These are phyloP conservation scores for Himalopsyche kuldschensis DNA, from an alignment of 2,888 invertebrate genomes.

Conservation along the genomic window DNA sequence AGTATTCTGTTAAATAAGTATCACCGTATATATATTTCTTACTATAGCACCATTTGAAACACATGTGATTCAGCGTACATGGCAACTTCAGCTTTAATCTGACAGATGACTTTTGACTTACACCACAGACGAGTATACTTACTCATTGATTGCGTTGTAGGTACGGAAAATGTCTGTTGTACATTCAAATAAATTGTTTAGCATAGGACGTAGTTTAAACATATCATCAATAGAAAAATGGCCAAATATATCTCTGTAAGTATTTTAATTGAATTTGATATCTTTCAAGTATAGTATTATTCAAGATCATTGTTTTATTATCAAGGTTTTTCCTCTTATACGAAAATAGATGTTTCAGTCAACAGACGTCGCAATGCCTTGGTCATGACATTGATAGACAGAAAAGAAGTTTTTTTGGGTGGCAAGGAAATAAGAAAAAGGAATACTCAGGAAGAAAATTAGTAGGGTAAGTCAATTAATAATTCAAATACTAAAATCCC, in stretches of 20 bases:
- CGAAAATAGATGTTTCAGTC: conserved; percentile 26
- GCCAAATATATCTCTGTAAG: background rate
- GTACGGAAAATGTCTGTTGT: background rate
- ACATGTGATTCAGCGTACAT: background rate
- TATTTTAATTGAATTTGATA: background rate
- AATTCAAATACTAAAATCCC: conserved; percentile 3
- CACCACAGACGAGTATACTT: too few species aligned
- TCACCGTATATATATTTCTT: too few species aligned
- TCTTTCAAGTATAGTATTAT: background rate
- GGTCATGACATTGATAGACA: conserved; percentile 38
- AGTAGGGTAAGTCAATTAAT: conserved; percentile 64
- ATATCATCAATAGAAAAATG: background rate
- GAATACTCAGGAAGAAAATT: conserved; percentile 74
- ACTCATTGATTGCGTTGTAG: background rate
- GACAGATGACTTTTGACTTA: background rate
- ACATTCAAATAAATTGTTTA: background rate
- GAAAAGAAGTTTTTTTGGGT: conserved; percentile 50
- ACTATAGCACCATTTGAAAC: too few species aligned
- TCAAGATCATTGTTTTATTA: background rate
- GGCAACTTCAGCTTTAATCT: background rate
- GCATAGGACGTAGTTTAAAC: background rate
- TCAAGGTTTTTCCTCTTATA: conserved; percentile 4
- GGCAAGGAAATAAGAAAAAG: conserved; percentile 56
- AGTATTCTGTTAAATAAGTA: too few species aligned
- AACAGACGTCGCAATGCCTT: conserved; percentile 13